A percentile compares a stretch with the other conserved stretches of the same genome.
These are phyloP conservation scores for Drosophila anceps DNA, from an alignment of 2,888 invertebrate genomes.

Conservation along the genomic window DNA sequence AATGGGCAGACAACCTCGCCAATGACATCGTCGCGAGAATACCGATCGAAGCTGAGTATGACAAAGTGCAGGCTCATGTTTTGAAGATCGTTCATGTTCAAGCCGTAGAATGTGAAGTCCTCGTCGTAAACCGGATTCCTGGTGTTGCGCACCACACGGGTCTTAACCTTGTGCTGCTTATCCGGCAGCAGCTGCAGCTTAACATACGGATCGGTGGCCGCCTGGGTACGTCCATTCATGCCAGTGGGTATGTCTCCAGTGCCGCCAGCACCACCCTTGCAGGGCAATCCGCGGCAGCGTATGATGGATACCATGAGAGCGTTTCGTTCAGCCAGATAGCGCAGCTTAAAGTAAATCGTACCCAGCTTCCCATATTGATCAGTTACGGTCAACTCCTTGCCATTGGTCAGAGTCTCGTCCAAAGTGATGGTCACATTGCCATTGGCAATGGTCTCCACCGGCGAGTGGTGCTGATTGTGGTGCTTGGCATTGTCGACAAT, in stretches of 20 bases:
- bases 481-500: constrained; percentile 65
- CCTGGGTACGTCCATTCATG: constrained; percentile 85
- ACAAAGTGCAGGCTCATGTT: constrained; percentile 97
- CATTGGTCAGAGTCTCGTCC: constrained; percentile 78
- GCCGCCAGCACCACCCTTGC: constrained; percentile 81
- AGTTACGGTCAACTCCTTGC: constrained; percentile 76
- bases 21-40: constrained; percentile 98
- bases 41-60: constrained; percentile 97
- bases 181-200: constrained; percentile 98
- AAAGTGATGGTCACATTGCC: constrained; percentile 70
- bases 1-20: constrained; percentile 97
- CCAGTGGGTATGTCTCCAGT: constrained; percentile 87
- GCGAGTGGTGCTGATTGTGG: constrained; percentile 63
- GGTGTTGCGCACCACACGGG: constrained; percentile 97
- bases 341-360: constrained; percentile 94
- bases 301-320: constrained; percentile 96
- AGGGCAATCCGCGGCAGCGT: constrained; percentile 94
- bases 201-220: constrained; percentile 95
- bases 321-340: constrained; percentile 95
- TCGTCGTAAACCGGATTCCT: constrained; percentile 99
- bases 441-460: constrained; percentile 64
- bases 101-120: constrained; percentile 99
- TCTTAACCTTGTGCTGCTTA: constrained; percentile 98
- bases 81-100: constrained; percentile 93
- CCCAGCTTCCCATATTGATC: constrained; percentile 90